Evolutionary conservation across 2,797 vertebrate genomes (phyloP).

Genomic region (Mionectes olivaceus): DNA sequence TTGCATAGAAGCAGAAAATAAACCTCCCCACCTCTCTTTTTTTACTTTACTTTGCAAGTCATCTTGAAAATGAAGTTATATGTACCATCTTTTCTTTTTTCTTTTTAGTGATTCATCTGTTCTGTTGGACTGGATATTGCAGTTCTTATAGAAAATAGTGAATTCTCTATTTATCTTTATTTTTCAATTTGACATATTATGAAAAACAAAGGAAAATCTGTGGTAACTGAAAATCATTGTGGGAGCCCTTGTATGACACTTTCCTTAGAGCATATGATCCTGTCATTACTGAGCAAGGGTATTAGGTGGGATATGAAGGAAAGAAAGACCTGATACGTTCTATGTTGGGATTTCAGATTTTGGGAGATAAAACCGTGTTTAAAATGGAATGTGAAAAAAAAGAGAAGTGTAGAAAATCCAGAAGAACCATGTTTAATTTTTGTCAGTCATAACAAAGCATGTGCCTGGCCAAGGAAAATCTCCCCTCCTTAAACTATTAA

Average conservation of each 20-base stretch:
- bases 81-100: not conserved
- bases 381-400: not conserved
- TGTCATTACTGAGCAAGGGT: not conserved
- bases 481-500: not conserved
- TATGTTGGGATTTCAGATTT: not conserved
- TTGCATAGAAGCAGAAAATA: not conserved
- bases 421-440: not conserved
- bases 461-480: not conserved
- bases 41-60: not conserved
- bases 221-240: not conserved
- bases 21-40: not conserved
- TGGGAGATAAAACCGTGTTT: not conserved
- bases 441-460: not conserved
- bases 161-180: not conserved
- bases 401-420: not conserved
- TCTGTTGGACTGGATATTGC: not conserved
- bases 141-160: not conserved
- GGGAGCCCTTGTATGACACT: not conserved
- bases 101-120: not conserved
- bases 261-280: not conserved
- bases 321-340: not conserved
- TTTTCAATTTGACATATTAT: not conserved
- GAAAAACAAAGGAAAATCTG: not conserved
- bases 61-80: not conserved
- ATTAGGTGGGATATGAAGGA: not conserved